phyloP scores from a whole-genome alignment of 2,113 vertebrate species.

The Pavo muticus region DNA sequence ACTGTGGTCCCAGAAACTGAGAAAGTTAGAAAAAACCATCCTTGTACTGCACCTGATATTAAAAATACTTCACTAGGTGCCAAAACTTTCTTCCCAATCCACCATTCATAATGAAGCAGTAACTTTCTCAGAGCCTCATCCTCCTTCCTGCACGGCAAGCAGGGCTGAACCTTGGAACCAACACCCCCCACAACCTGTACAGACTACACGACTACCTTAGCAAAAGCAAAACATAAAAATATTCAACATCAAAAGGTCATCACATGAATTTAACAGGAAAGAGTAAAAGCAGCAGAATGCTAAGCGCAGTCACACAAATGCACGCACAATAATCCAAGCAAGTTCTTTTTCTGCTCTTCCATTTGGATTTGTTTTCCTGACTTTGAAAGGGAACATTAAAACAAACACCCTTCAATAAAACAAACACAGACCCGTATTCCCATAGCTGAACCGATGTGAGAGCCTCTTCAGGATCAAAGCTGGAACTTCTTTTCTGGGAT shows the following conservation, averaged over 20 bases:
- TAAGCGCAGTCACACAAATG: background rate
- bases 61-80: background rate
- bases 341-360: background rate
- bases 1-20: background rate
- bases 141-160: background rate
- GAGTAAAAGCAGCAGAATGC: background rate
- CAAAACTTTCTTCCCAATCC: background rate
- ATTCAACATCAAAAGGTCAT: background rate
- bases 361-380: conserved; percentile 16
- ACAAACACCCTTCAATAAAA: conserved; percentile 7
- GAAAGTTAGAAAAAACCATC: background rate
- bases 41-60: background rate
- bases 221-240: background rate
- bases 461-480: background rate
- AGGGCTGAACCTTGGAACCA: background rate
- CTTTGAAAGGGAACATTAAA: background rate
- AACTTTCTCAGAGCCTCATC: background rate
- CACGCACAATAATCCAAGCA: background rate
- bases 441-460: background rate
- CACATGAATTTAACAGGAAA: background rate
- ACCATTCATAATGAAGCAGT: background rate
- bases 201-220: background rate
- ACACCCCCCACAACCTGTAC: rapidly evolving
- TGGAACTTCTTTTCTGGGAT: background rate
- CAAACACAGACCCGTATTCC: background rate